A percentile compares a stretch with the other conserved stretches of the same genome.
Conservation (phyloP, 2,888 invertebrate species). For the Orchestes rusci region DNA sequence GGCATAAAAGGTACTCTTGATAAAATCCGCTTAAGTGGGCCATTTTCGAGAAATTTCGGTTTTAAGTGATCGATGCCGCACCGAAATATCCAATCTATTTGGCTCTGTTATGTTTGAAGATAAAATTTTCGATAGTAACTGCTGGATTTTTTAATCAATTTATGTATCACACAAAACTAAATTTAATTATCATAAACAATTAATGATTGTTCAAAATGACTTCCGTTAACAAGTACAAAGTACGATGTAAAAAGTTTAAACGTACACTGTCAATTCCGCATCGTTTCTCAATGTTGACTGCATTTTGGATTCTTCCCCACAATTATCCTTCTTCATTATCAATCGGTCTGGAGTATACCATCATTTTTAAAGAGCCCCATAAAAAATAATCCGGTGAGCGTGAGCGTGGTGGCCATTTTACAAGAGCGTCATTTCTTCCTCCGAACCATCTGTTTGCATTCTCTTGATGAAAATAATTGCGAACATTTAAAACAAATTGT, state of each 20-base stretch:
- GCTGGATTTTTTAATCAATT: background rate
- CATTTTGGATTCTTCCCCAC: background rate
- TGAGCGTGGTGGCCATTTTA: background rate
- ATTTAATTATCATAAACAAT: background rate
- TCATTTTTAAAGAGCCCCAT: background rate
- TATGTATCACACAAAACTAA: background rate
- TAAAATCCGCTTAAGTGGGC: slow-evolving; percentile 1
- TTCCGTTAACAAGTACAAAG: background rate
- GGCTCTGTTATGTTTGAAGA: background rate
- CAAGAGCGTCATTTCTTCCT: background rate
- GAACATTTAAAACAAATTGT: slow-evolving; percentile 1
- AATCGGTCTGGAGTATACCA: background rate
- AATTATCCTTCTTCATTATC: slow-evolving; percentile 1
- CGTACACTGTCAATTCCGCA: background rate
- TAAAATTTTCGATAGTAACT: too few relatives aligned
- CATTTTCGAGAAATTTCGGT: background rate
- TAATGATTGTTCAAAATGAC: background rate
- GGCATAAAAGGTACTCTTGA: background rate
- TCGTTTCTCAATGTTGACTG: background rate
- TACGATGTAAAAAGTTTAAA: background rate
- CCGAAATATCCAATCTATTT: too few relatives aligned
- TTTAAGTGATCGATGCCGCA: background rate
- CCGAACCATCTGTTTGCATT: background rate
- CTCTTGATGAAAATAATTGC: background rate
- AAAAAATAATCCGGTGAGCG: background rate